Percentiles rank a stretch among this genome's conserved stretches.
Conservation (phyloP, 2,113 vertebrate species). For the Varanus salvator region DNA sequence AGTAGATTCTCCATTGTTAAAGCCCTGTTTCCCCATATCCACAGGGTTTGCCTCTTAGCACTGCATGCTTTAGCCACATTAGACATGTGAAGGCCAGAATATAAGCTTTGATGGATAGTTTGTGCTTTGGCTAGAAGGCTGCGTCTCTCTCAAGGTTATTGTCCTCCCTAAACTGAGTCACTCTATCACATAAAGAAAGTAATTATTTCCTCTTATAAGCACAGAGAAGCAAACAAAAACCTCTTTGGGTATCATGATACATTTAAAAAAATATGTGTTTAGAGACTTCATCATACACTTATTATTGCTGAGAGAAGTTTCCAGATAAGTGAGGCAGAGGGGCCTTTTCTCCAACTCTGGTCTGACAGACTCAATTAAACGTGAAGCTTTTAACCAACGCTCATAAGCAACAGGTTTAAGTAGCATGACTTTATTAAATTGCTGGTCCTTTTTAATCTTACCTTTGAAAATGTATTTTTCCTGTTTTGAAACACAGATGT, state of each 20-base stretch:
- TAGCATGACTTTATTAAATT: neutral
- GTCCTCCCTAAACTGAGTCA: conserved; percentile 30
- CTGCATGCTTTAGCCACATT: conserved; percentile 40
- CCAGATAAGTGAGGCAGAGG: conserved; percentile 6
- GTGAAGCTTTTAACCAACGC: conserved; percentile 7
- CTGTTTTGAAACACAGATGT: neutral
- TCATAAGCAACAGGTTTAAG: conserved; percentile 23
- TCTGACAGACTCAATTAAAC: conserved; percentile 15
- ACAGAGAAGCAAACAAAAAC: conserved; percentile 32
- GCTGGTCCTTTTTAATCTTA: neutral
- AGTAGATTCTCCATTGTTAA: conserved; percentile 28
- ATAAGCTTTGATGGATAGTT: neutral
- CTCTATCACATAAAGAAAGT: conserved; percentile 51
- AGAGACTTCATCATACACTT: conserved; percentile 31
- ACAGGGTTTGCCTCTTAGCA: conserved; percentile 19
- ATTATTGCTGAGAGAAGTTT: conserved; percentile 26
- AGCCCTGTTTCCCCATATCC: conserved; percentile 23
- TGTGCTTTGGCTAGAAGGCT: conserved; percentile 33
- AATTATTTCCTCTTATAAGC: conserved; percentile 29
- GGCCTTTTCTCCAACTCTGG: conserved; percentile 24
- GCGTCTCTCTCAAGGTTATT: conserved; percentile 55
- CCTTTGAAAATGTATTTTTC: neutral
- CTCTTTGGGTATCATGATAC: conserved; percentile 50
- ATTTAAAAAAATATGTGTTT: conserved; percentile 57
- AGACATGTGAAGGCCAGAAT: conserved; percentile 53